Percentiles rank a stretch among this genome's conserved stretches.
Evolutionary conservation across 2,113 vertebrate genomes (phyloP).

Genomic region (Tachuris rubrigastra): DNA sequence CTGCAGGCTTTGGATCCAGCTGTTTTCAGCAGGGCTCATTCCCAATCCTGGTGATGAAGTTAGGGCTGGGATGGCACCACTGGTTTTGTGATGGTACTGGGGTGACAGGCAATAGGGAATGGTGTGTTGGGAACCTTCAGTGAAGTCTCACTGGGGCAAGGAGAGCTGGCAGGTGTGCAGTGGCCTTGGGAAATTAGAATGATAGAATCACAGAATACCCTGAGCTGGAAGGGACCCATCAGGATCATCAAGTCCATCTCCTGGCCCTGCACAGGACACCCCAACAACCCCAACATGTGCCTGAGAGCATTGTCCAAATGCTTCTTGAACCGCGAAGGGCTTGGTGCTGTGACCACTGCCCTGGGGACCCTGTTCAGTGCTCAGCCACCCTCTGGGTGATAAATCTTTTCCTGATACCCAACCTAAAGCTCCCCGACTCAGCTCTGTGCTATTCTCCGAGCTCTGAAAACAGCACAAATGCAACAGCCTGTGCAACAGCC

Average conservation of each 20-base stretch:
- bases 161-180: background rate
- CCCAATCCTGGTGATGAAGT: background rate
- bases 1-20: background rate
- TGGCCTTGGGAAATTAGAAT: background rate
- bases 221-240: background rate
- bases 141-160: fast-evolving
- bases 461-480: background rate
- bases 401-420: background rate
- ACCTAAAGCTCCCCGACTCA: background rate
- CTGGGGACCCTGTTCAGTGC: background rate
- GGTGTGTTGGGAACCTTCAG: background rate
- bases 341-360: background rate
- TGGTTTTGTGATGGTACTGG: background rate
- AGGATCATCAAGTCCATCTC: background rate
- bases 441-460: background rate
- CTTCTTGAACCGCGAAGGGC: background rate
- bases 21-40: background rate
- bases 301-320: background rate
- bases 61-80: background rate
- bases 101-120: background rate
- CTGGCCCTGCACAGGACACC: background rate
- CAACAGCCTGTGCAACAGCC: background rate
- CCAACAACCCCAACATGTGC: background rate
- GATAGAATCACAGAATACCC: background rate
- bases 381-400: background rate